These are phyloP conservation scores for Oscheius sp. DNA, from an alignment of 2,888 invertebrate genomes.

Conservation along the genomic window DNA sequence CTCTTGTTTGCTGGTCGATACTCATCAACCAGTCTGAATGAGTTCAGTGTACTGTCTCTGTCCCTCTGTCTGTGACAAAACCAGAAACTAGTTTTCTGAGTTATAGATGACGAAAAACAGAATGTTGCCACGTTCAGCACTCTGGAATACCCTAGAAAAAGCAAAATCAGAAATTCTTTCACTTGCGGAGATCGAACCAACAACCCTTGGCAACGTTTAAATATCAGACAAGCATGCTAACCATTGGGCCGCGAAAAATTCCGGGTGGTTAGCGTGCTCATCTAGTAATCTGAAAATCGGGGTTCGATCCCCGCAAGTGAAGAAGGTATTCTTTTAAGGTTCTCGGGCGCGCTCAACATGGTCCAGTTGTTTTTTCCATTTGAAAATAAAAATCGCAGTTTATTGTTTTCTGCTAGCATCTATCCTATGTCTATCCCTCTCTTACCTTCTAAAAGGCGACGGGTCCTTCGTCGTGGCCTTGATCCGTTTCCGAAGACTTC, in stretches of 20 bases:
- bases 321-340: neutral
- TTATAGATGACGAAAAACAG: too few relatives aligned
- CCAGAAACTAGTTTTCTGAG: neutral
- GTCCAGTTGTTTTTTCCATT: too few relatives aligned
- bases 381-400: too few relatives aligned
- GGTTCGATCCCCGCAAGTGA: neutral
- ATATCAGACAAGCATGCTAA: too few relatives aligned
- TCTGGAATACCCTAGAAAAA: neutral
- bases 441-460: slow-evolving; percentile 26
- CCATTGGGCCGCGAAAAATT: neutral
- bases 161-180: neutral
- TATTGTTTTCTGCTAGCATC: too few relatives aligned
- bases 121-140: neutral
- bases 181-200: neutral
- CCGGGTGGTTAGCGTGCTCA: neutral
- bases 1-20: slow-evolving; percentile 30
- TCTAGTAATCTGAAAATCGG: neutral
- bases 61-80: neutral
- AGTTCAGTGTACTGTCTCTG: neutral
- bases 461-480: slow-evolving; percentile 24
- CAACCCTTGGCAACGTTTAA: too few relatives aligned
- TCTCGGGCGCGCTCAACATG: too few relatives aligned
- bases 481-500: slow-evolving; percentile 36
- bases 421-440: too few relatives aligned
- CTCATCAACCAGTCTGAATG: slow-evolving; percentile 26